These are phyloP conservation scores for Ceratothoa steindachneri DNA, from an alignment of 2,888 invertebrate species.

Conservation along the genomic window DNA sequence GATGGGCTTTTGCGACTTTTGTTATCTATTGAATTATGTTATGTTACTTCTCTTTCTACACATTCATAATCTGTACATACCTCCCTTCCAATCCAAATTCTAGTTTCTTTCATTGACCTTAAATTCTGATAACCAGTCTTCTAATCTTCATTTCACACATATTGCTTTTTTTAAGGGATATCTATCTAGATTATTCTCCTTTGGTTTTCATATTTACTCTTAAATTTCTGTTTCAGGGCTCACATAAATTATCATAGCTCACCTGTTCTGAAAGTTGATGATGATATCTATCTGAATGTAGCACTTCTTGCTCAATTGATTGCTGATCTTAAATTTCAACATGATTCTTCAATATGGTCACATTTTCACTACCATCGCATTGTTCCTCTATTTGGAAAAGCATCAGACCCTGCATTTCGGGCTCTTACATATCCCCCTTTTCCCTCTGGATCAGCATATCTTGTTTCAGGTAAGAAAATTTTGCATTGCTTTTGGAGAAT, in stretches of 20 bases:
- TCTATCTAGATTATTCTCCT: no score
- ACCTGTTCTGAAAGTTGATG: not conserved
- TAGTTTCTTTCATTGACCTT: no score
- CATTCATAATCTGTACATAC: no score
- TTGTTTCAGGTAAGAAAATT: constrained; percentile 13
- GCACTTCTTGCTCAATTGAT: not conserved
- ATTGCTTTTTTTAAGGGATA: no score
- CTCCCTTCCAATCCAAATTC: no score
- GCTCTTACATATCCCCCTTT: constrained; percentile 2
- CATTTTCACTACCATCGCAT: not conserved
- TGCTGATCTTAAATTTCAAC: not conserved
- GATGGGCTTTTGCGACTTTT: no score
- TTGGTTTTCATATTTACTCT: no score
- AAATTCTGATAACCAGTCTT: no score
- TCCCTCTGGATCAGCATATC: constrained; percentile 9
- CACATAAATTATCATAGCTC: not conserved
- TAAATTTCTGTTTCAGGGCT: not conserved
- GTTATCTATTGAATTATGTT: no score
- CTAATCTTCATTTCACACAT: no score
- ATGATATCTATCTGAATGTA: not conserved
- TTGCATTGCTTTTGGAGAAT: not conserved
- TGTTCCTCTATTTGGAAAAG: constrained; percentile 10
- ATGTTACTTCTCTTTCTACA: no score
- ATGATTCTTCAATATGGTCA: not conserved
- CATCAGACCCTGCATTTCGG: not conserved